Percentiles rank a stretch among this genome's conserved stretches.
Conservation (phyloP, 2,797 vertebrate genomes). For the Ctenopoma multispine region DNA sequence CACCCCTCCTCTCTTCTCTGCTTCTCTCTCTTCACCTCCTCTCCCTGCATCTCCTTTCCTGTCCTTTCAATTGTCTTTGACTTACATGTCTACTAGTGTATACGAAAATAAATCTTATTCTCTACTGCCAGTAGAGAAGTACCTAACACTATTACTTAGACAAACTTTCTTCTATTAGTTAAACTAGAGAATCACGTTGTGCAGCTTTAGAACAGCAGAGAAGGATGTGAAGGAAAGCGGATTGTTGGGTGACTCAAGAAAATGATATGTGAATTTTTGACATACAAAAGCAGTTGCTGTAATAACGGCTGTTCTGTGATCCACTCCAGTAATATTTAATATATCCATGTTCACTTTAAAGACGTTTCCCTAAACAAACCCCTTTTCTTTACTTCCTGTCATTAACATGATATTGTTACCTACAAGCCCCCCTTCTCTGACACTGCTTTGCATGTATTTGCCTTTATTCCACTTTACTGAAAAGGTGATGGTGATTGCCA, state of each 20-base stretch:
- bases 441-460: constrained; percentile 27
- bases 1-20: neutral
- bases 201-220: neutral
- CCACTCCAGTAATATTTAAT: neutral
- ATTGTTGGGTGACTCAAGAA: neutral
- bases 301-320: neutral
- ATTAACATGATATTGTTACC: constrained; percentile 24
- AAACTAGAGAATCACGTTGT: neutral
- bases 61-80: constrained; percentile 9
- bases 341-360: too few species aligned
- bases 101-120: neutral
- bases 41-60: constrained; percentile 2
- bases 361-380: constrained; percentile 12
- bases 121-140: neutral
- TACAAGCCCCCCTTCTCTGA: neutral
- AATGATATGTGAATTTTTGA: neutral
- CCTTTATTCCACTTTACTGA: constrained; percentile 8
- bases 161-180: neutral
- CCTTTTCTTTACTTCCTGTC: constrained; percentile 1
- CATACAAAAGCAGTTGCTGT: neutral
- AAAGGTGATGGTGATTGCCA: constrained; percentile 4
- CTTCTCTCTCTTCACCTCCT: constrained; percentile 6
- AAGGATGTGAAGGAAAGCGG: neutral
- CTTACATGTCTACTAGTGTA: constrained; percentile 14
- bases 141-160: neutral